These are phyloP conservation scores for Drosophila engyochracea DNA, from an alignment of 2,888 invertebrate genomes.

Conservation along the genomic window DNA sequence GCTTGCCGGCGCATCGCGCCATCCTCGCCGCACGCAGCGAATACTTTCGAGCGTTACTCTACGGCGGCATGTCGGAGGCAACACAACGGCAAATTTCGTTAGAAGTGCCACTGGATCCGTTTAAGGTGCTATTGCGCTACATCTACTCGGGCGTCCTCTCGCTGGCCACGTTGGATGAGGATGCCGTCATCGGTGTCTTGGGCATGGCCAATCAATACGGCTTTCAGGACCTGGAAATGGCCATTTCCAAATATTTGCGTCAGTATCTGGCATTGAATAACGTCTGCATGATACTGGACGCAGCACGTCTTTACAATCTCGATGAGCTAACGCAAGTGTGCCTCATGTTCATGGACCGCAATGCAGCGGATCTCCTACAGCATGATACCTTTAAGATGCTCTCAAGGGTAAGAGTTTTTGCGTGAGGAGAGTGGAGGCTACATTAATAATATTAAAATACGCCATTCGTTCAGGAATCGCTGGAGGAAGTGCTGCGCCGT, in stretches of 20 bases:
- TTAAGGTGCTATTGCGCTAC: slow-evolving; percentile 96
- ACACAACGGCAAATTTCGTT: slow-evolving; percentile 93
- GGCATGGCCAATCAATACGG: slow-evolving; percentile 98
- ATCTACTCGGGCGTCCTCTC: slow-evolving; percentile 96
- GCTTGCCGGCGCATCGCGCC: slow-evolving; percentile 86
- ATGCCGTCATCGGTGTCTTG: slow-evolving; percentile 89
- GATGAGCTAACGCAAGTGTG: slow-evolving; percentile 91
- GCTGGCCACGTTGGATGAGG: slow-evolving; percentile 88
- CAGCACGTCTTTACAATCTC: slow-evolving; percentile 90
- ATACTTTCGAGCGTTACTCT: slow-evolving; percentile 95
- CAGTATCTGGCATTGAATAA: slow-evolving; percentile 95
- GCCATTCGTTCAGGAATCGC: slow-evolving; percentile 85
- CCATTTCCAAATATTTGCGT: slow-evolving; percentile 96
- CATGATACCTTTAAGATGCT: slow-evolving; percentile 94
- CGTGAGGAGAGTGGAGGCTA: background rate
- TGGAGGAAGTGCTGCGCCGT: slow-evolving; percentile 93
- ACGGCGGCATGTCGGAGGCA: slow-evolving; percentile 92
- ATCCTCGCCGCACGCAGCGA: slow-evolving; percentile 98
- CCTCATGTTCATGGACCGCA: slow-evolving; percentile 95
- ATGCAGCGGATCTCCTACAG: slow-evolving; percentile 93
- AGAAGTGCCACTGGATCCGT: slow-evolving; percentile 93
- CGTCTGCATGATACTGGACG: slow-evolving; percentile 97
- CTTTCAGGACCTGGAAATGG: slow-evolving; percentile 94
- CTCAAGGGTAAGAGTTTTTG: slow-evolving; percentile 87
- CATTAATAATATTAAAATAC: background rate